Evolutionary conservation across 2,113 vertebrate species (phyloP).

Genomic region (Potamarius usumacintae): DNA sequence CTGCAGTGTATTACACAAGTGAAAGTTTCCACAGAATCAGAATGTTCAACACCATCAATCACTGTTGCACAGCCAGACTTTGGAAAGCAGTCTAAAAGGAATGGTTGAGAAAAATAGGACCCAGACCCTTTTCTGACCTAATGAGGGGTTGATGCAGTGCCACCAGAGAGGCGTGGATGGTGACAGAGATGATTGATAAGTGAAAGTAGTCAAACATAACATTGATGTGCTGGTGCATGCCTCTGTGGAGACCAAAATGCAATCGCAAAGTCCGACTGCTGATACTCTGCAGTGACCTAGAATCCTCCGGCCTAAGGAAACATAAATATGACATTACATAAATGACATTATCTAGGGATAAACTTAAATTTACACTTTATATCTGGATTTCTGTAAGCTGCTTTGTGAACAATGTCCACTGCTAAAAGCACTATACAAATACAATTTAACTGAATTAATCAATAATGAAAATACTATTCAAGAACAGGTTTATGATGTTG

Average conservation of each 20-base stretch:
- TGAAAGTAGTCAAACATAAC: slow-evolving; percentile 99
- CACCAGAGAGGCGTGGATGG: slow-evolving; percentile 92
- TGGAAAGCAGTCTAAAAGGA: neutral
- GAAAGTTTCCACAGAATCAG: neutral
- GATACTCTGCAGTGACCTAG: slow-evolving; percentile 89
- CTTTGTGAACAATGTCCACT: neutral
- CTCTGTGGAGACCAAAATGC: slow-evolving; percentile 92
- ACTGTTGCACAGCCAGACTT: neutral
- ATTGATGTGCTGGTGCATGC: slow-evolving; percentile 96
- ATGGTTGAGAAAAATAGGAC: neutral
- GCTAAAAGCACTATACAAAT: neutral
- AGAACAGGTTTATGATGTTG: neutral
- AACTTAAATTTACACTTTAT: neutral
- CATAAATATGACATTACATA: neutral
- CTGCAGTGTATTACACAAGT: neutral
- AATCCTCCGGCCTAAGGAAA: slow-evolving; percentile 65
- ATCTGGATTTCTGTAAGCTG: neutral
- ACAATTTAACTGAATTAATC: neutral
- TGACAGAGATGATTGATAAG: slow-evolving; percentile 91
- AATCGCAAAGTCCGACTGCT: slow-evolving; percentile 92
- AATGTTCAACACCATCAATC: neutral
- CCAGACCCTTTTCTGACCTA: slow-evolving; percentile 75
- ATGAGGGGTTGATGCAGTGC: slow-evolving; percentile 96
- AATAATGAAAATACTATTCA: neutral
- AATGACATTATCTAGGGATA: neutral